A percentile compares a stretch with the other conserved stretches of the same genome.
Evolutionary conservation across 2,797 vertebrate species (phyloP).

Genomic region (Steatocranus sp.): DNA sequence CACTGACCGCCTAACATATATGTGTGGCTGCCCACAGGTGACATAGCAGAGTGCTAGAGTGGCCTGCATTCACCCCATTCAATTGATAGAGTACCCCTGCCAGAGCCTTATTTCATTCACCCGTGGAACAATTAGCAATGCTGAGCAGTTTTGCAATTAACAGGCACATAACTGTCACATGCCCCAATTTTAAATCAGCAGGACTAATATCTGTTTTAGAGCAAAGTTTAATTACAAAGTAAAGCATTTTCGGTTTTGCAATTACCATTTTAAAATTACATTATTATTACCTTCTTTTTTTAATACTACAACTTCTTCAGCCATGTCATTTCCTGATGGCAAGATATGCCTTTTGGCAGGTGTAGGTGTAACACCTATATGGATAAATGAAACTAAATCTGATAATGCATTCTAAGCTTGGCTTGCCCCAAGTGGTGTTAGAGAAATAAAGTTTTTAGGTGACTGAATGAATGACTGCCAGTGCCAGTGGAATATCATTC

Average conservation of each 20-base stretch:
- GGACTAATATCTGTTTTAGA: slow-evolving; percentile 77
- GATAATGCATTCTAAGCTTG: slow-evolving; percentile 25
- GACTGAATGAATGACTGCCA: slow-evolving; percentile 54
- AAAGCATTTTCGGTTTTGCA: slow-evolving; percentile 69
- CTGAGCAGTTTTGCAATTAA: slow-evolving; percentile 81
- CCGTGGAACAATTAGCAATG: slow-evolving; percentile 78
- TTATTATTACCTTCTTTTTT: slow-evolving; percentile 33
- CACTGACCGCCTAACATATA: neutral
- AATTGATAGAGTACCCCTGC: slow-evolving; percentile 68
- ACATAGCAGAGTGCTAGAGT: slow-evolving; percentile 28
- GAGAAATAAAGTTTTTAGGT: slow-evolving; percentile 59
- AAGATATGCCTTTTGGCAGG: slow-evolving; percentile 8
- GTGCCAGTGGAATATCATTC: slow-evolving; percentile 48
- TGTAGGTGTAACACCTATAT: slow-evolving; percentile 12
- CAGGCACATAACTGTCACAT: slow-evolving; percentile 78
- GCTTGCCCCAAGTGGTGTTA: slow-evolving; percentile 43
- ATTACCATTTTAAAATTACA: slow-evolving; percentile 74
- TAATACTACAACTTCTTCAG: slow-evolving; percentile 10
- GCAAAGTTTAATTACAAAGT: slow-evolving; percentile 80
- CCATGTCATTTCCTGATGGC: neutral
- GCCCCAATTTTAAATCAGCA: slow-evolving; percentile 78
- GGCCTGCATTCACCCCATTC: slow-evolving; percentile 50
- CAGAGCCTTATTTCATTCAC: slow-evolving; percentile 71
- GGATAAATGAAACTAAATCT: slow-evolving; percentile 37
- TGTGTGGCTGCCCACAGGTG: slow-evolving; percentile 53